A percentile compares a stretch with the other conserved stretches of the same genome.
Conservation (phyloP, 1,140 invertebrate genomes). For the Drosophila sp. region DNA sequence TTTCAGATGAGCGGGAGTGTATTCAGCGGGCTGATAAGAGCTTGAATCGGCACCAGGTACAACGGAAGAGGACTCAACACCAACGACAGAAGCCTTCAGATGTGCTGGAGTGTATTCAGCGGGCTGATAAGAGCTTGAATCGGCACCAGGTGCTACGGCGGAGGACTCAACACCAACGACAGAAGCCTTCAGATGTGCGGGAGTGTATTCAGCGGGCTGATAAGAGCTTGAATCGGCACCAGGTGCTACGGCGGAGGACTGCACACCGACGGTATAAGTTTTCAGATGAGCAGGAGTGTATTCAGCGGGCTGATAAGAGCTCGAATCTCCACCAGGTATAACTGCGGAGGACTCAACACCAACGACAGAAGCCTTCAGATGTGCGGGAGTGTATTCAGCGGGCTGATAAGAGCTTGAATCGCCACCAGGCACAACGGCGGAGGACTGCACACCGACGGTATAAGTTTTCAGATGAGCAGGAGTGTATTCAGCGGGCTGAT, state of each 20-base stretch:
- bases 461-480: conserved; percentile 14
- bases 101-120: conserved; percentile 19
- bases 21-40: conserved; percentile 42
- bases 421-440: conserved; percentile 14
- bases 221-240: background rate
- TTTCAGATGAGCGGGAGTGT: conserved; percentile 22
- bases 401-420: conserved; percentile 12
- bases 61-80: background rate
- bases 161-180: background rate
- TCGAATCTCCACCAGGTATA: conserved; percentile 6
- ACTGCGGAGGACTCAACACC: background rate
- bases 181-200: background rate
- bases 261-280: too few relatives aligned
- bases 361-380: background rate
- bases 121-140: conserved; percentile 26
- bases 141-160: background rate
- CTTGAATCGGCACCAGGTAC: conserved; percentile 30
- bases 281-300: background rate
- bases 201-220: background rate
- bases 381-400: conserved; percentile 8
- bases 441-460: background rate
- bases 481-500: conserved; percentile 36
- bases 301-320: conserved; percentile 9
- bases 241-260: background rate
- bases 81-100: background rate